Evolutionary conservation across 2,113 vertebrate species (phyloP).

Genomic region (Rhinoptilus africanus): DNA sequence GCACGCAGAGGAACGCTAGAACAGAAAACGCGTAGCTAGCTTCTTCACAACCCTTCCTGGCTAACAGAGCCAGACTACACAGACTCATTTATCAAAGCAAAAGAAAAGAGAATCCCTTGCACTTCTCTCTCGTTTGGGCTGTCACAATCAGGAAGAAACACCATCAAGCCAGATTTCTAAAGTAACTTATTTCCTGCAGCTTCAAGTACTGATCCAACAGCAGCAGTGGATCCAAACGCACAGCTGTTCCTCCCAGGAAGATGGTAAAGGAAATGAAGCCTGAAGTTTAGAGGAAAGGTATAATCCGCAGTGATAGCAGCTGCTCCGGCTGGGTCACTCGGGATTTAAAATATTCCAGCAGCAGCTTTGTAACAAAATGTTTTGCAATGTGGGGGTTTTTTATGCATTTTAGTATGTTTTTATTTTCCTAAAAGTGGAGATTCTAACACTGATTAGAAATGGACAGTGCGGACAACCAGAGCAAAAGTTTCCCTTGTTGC

Average conservation of each 20-base stretch:
- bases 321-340: constrained; percentile 36
- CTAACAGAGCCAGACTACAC: background rate
- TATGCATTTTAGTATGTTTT: background rate
- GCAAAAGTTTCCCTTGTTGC: background rate
- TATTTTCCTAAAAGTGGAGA: background rate
- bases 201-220: background rate
- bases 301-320: constrained; percentile 59
- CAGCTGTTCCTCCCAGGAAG: constrained; percentile 64
- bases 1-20: background rate
- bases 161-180: background rate
- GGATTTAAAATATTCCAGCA: constrained; percentile 35
- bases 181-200: constrained; percentile 35
- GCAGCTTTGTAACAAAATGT: background rate
- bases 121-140: background rate
- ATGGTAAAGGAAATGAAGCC: constrained; percentile 59
- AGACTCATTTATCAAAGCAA: background rate
- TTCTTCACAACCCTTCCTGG: background rate
- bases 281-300: constrained; percentile 58
- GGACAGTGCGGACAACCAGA: background rate
- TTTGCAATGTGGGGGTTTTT: background rate
- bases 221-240: background rate
- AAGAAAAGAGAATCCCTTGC: background rate
- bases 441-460: background rate
- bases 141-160: constrained; percentile 21
- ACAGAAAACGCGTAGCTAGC: background rate